Conservation (phyloP, 2,113 vertebrate species). For the Antigone vipio region DNA sequence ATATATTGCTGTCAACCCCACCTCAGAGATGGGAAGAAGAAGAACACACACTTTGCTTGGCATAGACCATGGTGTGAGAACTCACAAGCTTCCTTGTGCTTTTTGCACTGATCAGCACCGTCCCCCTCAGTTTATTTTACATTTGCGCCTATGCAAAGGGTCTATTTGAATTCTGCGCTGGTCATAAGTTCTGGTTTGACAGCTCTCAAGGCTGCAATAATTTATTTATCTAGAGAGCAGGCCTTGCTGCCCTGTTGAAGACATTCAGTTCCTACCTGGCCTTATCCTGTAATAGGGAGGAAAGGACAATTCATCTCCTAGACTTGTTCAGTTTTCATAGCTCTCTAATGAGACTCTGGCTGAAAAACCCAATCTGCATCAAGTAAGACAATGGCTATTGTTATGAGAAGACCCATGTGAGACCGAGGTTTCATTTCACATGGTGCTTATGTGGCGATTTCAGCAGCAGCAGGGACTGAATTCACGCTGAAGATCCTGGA, state of each 20-base stretch:
- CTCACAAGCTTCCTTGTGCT: neutral
- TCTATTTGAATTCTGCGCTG: neutral
- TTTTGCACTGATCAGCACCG: neutral
- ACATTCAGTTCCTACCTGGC: neutral
- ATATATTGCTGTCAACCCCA: neutral
- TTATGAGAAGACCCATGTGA: neutral
- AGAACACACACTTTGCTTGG: neutral
- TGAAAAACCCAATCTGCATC: neutral
- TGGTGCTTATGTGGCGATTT: rapidly evolving
- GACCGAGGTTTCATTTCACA: neutral
- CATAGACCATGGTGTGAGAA: rapidly evolving
- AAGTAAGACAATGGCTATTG: neutral
- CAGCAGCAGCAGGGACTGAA: neutral
- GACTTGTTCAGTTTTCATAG: neutral
- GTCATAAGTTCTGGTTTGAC: neutral
- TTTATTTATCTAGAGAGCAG: neutral
- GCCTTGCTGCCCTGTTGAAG: neutral
- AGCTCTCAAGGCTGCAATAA: neutral
- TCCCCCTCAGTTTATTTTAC: neutral
- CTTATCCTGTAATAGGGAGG: neutral
- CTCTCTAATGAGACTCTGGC: neutral
- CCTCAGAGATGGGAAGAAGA: neutral
- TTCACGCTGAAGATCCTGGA: neutral
- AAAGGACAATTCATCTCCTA: neutral
- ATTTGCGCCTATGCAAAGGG: neutral